Conservation (phyloP, 2,113 vertebrate genomes). For the Nanorana parkeri region DNA sequence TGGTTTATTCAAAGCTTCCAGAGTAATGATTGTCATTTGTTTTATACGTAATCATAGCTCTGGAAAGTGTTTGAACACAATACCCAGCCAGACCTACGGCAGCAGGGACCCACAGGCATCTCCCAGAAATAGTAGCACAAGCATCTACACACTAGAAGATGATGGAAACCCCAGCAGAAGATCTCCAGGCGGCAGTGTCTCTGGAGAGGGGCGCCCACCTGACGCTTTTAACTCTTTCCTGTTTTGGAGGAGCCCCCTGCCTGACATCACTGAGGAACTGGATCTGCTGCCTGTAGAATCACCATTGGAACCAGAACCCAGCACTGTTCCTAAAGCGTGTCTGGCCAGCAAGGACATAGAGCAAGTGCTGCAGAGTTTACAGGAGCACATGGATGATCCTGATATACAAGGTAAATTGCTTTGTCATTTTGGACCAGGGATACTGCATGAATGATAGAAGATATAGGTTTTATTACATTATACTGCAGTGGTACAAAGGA, state of each 20-base stretch:
- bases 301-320: background rate
- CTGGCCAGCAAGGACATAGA: slow-evolving; percentile 84
- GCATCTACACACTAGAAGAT: background rate
- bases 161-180: background rate
- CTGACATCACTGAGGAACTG: slow-evolving; percentile 85
- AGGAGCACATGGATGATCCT: slow-evolving; percentile 83
- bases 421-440: background rate
- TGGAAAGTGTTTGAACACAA: background rate
- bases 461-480: no score
- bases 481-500: no score
- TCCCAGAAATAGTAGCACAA: background rate
- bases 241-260: slow-evolving; percentile 86
- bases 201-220: slow-evolving; percentile 51
- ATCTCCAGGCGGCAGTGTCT: background rate
- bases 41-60: background rate
- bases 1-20: no score
- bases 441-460: no score
- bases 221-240: slow-evolving; percentile 81
- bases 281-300: slow-evolving; percentile 73
- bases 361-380: slow-evolving; percentile 84
- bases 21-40: no score
- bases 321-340: slow-evolving; percentile 59
- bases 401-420: slow-evolving; percentile 82
- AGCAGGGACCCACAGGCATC: background rate
- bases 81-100: background rate